Base-by-base conservation (phyloP, 2,113 vertebrate genomes). In the Phoenicopterus ruber region DNA sequence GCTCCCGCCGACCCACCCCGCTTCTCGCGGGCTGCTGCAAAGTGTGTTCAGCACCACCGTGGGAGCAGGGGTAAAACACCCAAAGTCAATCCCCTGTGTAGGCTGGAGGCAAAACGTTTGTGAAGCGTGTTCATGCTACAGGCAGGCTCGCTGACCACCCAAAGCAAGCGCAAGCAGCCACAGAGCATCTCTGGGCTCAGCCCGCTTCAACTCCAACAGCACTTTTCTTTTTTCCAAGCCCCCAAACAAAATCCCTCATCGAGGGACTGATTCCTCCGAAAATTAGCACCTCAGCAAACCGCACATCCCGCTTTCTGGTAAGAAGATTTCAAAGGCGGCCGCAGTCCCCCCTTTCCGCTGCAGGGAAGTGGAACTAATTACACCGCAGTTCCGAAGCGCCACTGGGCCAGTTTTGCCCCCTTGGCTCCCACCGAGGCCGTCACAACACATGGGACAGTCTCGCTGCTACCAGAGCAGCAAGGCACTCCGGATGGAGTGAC, bases 351-450 rank as follows among this genome's bases (percentile, higher is more conserved):
- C 28, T 28, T 76, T 38, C 58, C 66, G 63, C 88, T 93, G 88
- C 76, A 74, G 92, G 69, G 86, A 88, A 81, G 59, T 67, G 80
- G 92, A 92, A 81, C 63, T 88, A 62, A 88, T 91, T 74, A 83
- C 47, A 38, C 32, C 0, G 2, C 63, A 47, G 58, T 14, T 83
- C 42, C 19, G 77, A 82, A 88, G 58, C 7, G 1, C 55, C 24
- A 32, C 47, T 11, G 62, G 86, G 54, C 24, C 58, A 44, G 38
- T 81, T 86, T 70, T 74, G 46, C 38, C 76, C 62, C 46, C 46
- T 38, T 44, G 85, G 71, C 81, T 94, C 82, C 83, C 86, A 71
- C 19, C 6, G 4, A 83, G 71, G 62, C 50, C 47, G n/a, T 40
- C 40, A 24, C 78, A 80, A 36, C 42, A 13, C 69, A 10, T 2